Evolutionary conservation across 2,113 vertebrate species (phyloP).

Genomic region (Procavia capensis): DNA sequence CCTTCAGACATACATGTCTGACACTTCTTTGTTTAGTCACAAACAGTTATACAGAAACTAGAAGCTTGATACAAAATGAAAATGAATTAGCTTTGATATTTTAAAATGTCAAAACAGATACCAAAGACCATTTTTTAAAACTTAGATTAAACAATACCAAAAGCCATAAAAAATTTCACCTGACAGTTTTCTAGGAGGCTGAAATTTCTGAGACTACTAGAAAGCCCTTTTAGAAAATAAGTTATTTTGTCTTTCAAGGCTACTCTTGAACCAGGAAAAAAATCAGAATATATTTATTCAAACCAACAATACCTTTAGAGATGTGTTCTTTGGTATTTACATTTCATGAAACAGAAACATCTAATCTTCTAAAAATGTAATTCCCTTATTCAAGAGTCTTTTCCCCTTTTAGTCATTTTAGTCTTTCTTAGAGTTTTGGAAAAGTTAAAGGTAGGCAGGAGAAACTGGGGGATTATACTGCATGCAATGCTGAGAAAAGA

Average conservation of each 20-base stretch:
- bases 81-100: constrained; percentile 60
- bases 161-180: constrained; percentile 49
- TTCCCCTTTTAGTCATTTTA: constrained; percentile 72
- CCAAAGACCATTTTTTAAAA: constrained; percentile 59
- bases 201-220: constrained; percentile 26
- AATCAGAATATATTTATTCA: constrained; percentile 27
- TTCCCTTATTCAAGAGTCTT: constrained; percentile 67
- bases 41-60: constrained; percentile 57
- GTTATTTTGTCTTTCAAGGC: constrained; percentile 37
- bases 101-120: constrained; percentile 55
- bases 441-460: constrained; percentile 82
- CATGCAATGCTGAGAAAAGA: constrained; percentile 87
- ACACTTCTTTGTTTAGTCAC: constrained; percentile 20
- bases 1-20: neutral
- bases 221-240: neutral
- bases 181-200: constrained; percentile 16
- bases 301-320: neutral
- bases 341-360: neutral
- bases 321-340: neutral
- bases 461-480: constrained; percentile 82
- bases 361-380: neutral
- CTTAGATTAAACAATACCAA: constrained; percentile 62
- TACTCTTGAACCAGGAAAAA: constrained; percentile 34
- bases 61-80: constrained; percentile 59
- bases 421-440: constrained; percentile 84